Evolutionary conservation across 2,888 invertebrate genomes (phyloP).

Genomic region (Oxyteleia sp.): DNA sequence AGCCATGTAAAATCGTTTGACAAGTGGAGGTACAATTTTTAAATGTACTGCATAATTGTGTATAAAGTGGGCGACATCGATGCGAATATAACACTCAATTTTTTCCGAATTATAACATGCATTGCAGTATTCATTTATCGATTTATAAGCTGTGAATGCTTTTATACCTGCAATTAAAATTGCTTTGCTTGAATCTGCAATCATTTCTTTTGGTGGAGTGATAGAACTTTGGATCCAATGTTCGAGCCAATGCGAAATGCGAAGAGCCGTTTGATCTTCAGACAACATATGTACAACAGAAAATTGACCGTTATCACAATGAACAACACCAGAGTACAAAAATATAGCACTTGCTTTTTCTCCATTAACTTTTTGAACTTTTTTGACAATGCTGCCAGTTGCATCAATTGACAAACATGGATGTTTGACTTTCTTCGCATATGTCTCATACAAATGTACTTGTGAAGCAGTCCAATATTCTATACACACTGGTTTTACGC

Average conservation of each 20-base stretch:
- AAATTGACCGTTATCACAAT: constrained; percentile 36
- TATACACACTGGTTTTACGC: constrained; percentile 7
- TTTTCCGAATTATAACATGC: constrained; percentile 5
- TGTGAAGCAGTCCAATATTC: constrained; percentile 33
- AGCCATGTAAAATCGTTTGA: constrained; percentile 43
- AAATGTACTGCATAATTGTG: constrained; percentile 21
- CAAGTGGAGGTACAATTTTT: constrained; percentile 1
- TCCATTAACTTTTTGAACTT: constrained; percentile 3
- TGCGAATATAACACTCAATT: constrained; percentile 36
- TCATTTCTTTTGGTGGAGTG: constrained; percentile 13
- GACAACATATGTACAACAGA: constrained; percentile 23
- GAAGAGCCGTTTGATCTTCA: constrained; percentile 26
- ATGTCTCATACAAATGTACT: constrained; percentile 46
- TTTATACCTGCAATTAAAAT: constrained; percentile 36
- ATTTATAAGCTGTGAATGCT: constrained; percentile 29
- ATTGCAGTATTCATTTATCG: constrained; percentile 42
- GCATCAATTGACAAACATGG: constrained; percentile 18
- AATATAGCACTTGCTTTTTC: constrained; percentile 14
- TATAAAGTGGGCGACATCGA: constrained; percentile 44
- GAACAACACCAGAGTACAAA: constrained; percentile 19
- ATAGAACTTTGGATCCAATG: constrained; percentile 1
- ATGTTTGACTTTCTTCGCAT: constrained; percentile 3
- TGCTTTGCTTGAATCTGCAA: constrained; percentile 31
- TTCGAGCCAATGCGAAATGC: constrained; percentile 39
- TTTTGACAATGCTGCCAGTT: constrained; percentile 18